Evolutionary conservation across 2,797 vertebrate species (phyloP), one percentile per base, ranked within the genome.

Genomic region (Mus minutoides): DNA sequence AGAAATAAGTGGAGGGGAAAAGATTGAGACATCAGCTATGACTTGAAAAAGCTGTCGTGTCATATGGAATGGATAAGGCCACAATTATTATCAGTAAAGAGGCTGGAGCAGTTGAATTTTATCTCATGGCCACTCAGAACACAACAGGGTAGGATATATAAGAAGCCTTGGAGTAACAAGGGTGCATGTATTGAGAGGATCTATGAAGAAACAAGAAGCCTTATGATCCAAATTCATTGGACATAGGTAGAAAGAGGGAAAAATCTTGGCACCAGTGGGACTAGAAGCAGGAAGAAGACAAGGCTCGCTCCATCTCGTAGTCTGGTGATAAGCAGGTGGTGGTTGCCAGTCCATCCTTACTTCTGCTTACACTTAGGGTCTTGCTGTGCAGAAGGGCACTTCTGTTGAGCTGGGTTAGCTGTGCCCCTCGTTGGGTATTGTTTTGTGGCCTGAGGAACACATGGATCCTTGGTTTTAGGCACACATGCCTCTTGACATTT

Each of bases 381-480:
- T 88, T 97, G 86, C 40, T 94, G 96, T 54, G 88, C 54, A 11
- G 69, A 4, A 4, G 97, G 83, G 31, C 88, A 92, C 82, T 91
- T 96, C 69, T 94, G 86, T 46, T 95, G 92, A 69, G 34, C 83
- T 60, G 88, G 73, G 29, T n/a, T 43, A 13, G 22, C 3, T 7
- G 58, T 79, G 64, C 67, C 46, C 67, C 93, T 96, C 4, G 83
- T 37, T 24, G 96, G 37, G 49, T 75, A 80, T 79, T 96, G 92
- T 75, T 97, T 94, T 89, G 96, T 95, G 92, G 94, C 62, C 43
- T 94, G 94, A 6, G 91, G 78, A 91, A 69, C 88, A 90, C 85
- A 95, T 1, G 91, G 95, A 79, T 96, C 88, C 80, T 96, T 95
- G 60, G 89, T 97, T 93, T 95, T 4, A 21, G 94, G 64, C 37